phyloP scores from a whole-genome alignment of 1,140 invertebrate genomes.

The Brachionus sp. region DNA sequence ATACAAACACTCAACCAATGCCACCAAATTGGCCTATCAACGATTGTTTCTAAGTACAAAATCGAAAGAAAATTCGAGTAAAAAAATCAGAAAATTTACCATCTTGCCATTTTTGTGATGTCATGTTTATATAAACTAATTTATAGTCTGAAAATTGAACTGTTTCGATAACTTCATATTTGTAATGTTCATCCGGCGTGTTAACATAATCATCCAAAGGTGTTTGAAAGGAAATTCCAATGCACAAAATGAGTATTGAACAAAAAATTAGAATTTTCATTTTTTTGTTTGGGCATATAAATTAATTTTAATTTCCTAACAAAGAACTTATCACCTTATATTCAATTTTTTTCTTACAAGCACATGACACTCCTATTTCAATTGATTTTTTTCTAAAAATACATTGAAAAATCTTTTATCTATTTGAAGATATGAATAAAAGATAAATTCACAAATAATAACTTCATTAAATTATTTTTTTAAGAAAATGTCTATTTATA shows the following conservation, averaged over 20 bases:
- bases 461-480: no score
- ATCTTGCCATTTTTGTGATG: conserved; percentile 42
- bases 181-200: neutral
- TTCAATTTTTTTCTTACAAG: neutral
- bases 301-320: neutral
- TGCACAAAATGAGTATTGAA: neutral
- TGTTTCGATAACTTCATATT: neutral
- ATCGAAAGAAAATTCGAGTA: neutral
- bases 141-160: neutral
- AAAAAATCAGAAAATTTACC: neutral
- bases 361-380: no score
- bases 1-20: conserved; percentile 43
- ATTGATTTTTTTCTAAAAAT: no score
- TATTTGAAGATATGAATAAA: no score
- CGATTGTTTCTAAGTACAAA: neutral
- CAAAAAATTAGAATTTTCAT: neutral
- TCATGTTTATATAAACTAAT: neutral
- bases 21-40: conserved; percentile 47
- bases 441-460: no score
- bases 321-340: neutral
- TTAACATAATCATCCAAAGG: conserved; percentile 29
- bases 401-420: no score
- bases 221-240: neutral
- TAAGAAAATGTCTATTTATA: no score
- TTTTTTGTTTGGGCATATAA: neutral